These are phyloP conservation scores for Chamaea fasciata DNA, from an alignment of 2,113 vertebrate species.

Conservation along the genomic window DNA sequence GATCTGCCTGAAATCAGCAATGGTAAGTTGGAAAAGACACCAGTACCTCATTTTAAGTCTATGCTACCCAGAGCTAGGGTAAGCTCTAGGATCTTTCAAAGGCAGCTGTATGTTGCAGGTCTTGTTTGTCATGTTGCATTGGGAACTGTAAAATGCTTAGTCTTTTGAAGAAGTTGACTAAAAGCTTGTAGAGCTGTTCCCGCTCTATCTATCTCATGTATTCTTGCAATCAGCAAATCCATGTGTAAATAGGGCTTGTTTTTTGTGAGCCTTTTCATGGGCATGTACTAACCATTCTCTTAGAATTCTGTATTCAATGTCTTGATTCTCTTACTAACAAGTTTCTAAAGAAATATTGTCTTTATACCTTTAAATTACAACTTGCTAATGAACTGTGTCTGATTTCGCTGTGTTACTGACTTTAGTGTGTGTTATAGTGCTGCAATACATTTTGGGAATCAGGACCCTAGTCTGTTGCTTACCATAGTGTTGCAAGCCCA, in stretches of 20 bases:
- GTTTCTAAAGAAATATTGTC: not conserved
- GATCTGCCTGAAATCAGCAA: constrained; percentile 99
- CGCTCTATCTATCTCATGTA: not conserved
- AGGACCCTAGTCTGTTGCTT: not conserved
- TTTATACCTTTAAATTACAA: not conserved
- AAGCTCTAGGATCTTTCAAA: not conserved
- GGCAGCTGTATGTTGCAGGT: not conserved
- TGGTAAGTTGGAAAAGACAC: constrained; percentile 72
- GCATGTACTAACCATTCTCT: not conserved
- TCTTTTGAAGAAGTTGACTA: not conserved
- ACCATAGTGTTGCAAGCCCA: not conserved
- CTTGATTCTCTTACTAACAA: not conserved
- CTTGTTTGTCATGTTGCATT: not conserved
- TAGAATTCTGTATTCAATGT: not conserved
- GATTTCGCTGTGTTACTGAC: not conserved
- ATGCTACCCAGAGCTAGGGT: not conserved
- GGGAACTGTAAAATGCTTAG: not conserved
- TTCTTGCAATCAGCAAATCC: not conserved
- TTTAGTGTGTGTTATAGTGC: not conserved
- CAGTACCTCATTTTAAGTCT: not conserved
- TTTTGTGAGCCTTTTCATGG: not conserved
- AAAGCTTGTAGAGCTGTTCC: not conserved
- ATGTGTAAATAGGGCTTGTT: not conserved
- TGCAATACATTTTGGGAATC: not conserved
- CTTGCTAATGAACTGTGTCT: not conserved